Base-by-base conservation (phyloP, 2,797 vertebrate species). In the Gobio occitaniae region DNA sequence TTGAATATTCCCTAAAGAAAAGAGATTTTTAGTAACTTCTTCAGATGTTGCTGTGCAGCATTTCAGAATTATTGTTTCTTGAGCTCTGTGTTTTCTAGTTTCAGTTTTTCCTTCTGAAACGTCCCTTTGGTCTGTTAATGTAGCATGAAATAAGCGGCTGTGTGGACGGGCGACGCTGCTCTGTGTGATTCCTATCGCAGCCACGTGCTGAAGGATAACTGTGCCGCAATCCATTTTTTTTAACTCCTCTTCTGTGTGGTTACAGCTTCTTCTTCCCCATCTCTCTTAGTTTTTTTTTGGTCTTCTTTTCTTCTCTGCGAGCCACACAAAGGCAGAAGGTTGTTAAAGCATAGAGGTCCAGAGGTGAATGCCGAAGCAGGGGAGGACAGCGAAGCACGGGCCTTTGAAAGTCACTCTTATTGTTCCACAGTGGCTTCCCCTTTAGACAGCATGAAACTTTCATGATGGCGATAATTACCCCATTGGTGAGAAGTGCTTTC, bases 401-500 rank as follows among this genome's bases (percentile, higher is more conserved):
- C 74, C 72, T 87, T 85, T 88, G 81, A 89, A 87, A 89, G 88
- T 86, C 88, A 83, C 69, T 77, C 63, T 29, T 72, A 29, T 66
- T 25, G 36, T 87, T 87, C 79, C 88, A 88, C 80, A 77, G 82
- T 86, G 87, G 80, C 65, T 76, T 89, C 86, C 81, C 80, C 88
- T 90, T 89, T 88, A 80, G 84, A 80, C 82, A 10, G 79, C 84
- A 87, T 88, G 88, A 88, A 90, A 89, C 86, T 88, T 90, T 90
- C 88, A 89, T 90, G 88, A 90, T 87, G 68, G 81, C 63, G 79
- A 89, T 90, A 90, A 90, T 90, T 90, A 90, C 86, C 83, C 72
- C 65, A 87, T 83, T 84, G 71, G 87, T 75, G 82, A 54, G 82
- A 87, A 88, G 88, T 90, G 89, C 88, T 88, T 87, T 87, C 54